Conservation (phyloP, 2,113 vertebrate species). For the Pholis gunnellus region DNA sequence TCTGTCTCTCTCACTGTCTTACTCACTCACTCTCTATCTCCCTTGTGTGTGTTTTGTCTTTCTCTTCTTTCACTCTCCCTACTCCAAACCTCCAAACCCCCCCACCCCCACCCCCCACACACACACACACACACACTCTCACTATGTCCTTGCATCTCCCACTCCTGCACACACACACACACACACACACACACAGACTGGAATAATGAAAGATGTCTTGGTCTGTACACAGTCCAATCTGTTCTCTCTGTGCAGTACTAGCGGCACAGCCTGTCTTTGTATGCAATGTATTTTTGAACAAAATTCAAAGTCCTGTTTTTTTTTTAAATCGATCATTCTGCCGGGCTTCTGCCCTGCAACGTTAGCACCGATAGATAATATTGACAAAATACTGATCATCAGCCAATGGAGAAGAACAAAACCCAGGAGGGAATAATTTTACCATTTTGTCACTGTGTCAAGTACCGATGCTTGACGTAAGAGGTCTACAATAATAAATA, state of each 20-base stretch:
- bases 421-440: not conserved
- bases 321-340: conserved; percentile 3
- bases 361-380: not conserved
- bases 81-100: not conserved
- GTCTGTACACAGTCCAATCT: conserved; percentile 14
- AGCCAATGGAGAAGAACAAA: not conserved
- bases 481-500: conserved; percentile 10
- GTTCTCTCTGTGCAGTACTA: not conserved
- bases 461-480: not conserved
- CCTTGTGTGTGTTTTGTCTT: conserved; percentile 1
- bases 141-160: not conserved
- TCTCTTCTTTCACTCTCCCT: not conserved
- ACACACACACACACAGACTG: not conserved
- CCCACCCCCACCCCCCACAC: not conserved
- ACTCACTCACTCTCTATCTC: conserved; percentile 18
- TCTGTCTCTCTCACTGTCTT: conserved; percentile 22
- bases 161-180: not conserved
- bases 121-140: not conserved
- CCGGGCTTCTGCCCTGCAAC: not conserved
- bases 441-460: not conserved
- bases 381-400: conserved; percentile 5
- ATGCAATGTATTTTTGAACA: conserved; percentile 5
- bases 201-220: conserved; percentile 5
- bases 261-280: not conserved
- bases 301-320: conserved; percentile 1